Conservation (phyloP, 2,888 invertebrate genomes). For the Harmothoe impar region DNA sequence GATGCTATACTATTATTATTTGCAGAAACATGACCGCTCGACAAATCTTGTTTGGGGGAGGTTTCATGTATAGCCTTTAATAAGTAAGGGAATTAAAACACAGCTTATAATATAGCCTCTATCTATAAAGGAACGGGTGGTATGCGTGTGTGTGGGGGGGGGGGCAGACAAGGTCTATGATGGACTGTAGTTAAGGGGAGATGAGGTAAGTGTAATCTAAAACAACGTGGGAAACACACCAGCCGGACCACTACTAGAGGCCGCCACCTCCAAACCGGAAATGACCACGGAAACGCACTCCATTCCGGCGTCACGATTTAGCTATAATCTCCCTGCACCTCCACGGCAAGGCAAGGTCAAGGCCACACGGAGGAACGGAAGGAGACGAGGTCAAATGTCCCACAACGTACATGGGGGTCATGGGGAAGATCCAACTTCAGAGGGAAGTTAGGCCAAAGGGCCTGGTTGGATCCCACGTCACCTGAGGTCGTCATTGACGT, state of each 20-base stretch:
- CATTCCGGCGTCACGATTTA: background rate
- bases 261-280: background rate
- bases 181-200: too few relatives aligned
- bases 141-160: too few relatives aligned
- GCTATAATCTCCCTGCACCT: background rate
- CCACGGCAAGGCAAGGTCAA: background rate
- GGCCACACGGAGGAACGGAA: background rate
- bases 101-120: too few relatives aligned
- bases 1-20: too few relatives aligned
- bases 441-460: background rate
- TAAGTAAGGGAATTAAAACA: too few relatives aligned
- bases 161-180: too few relatives aligned
- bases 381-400: background rate
- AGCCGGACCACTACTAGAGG: too few relatives aligned
- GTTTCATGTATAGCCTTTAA: too few relatives aligned
- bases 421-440: background rate
- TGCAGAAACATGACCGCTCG: too few relatives aligned
- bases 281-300: background rate
- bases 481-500: background rate
- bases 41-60: too few relatives aligned
- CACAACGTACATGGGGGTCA: constrained; percentile 1
- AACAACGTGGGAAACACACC: background rate
- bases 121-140: too few relatives aligned
- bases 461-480: background rate
- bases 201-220: too few relatives aligned